Conservation (phyloP, 2,797 vertebrate species). For the Dendrocincla fuliginosa region DNA sequence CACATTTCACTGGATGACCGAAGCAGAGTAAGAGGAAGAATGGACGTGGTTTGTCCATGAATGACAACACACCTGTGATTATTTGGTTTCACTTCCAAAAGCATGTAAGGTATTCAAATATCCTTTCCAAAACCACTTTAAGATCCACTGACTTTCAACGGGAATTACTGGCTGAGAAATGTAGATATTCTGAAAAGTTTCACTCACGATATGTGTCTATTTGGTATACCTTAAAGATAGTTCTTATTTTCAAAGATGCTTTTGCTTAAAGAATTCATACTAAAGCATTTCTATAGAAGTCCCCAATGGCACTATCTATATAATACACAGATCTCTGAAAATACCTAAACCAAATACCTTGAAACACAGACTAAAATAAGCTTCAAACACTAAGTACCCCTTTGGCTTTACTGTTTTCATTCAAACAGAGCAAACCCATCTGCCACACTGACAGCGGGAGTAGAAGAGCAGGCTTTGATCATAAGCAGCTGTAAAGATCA, state of each 20-base stretch:
- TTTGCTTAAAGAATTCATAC: background rate
- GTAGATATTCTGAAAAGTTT: background rate
- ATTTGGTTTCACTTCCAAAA: background rate
- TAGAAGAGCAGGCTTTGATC: background rate
- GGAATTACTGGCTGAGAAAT: background rate
- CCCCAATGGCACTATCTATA: background rate
- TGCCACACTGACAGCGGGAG: background rate
- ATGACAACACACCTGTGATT: background rate
- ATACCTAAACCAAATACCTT: background rate
- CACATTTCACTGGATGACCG: background rate
- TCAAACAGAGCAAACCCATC: background rate
- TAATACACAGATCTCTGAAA: background rate
- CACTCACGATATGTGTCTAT: background rate
- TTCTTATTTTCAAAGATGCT: background rate
- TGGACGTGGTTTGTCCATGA: background rate
- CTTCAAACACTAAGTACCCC: background rate
- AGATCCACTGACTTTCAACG: background rate
- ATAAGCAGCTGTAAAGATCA: background rate
- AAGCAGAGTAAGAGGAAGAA: background rate
- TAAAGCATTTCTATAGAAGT: background rate
- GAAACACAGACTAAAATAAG: background rate
- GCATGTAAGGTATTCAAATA: background rate
- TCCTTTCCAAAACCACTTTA: background rate
- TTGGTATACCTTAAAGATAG: background rate
- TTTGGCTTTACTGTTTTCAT: background rate